A percentile compares a stretch with the other conserved stretches of the same genome.
phyloP scores from a whole-genome alignment of 2,797 vertebrate species.

The Tiaroga cobitis region DNA sequence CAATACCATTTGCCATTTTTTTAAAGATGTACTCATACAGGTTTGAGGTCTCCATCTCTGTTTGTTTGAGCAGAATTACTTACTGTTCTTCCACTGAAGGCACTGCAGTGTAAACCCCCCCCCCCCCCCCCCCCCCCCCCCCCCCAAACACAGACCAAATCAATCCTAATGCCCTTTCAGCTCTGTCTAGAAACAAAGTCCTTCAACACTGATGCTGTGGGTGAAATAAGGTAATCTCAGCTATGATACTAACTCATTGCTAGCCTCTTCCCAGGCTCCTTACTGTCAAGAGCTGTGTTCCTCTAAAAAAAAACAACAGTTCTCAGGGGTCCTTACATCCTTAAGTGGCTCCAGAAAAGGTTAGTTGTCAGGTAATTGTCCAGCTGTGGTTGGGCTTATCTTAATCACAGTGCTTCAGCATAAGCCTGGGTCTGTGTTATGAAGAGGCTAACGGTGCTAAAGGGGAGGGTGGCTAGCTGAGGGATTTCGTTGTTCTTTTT shows the following conservation, averaged over 20 bases:
- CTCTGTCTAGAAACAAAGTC: constrained; percentile 72
- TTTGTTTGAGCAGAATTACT: constrained; percentile 7
- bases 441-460: constrained; percentile 66
- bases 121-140: too few relatives aligned
- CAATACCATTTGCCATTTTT: not conserved
- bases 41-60: not conserved
- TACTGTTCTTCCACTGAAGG: constrained; percentile 28
- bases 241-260: constrained; percentile 44
- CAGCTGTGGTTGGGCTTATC: constrained; percentile 76
- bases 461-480: constrained; percentile 50
- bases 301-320: constrained; percentile 70
- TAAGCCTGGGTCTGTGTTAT: constrained; percentile 71
- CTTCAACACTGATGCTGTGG: constrained; percentile 73
- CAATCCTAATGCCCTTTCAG: constrained; percentile 70
- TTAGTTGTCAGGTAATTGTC: constrained; percentile 83
- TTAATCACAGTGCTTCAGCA: constrained; percentile 78
- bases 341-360: constrained; percentile 81
- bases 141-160: constrained; percentile 67
- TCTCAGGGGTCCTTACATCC: constrained; percentile 76
- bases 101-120: constrained; percentile 24
- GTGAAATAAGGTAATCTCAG: constrained; percentile 78
- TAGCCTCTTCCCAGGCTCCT: constrained; percentile 43
- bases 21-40: not conserved
- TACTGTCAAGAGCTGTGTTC: constrained; percentile 73
- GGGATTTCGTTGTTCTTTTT: constrained; percentile 51